phyloP scores from a whole-genome alignment of 2,797 vertebrate species.

The Alauda arvensis region DNA sequence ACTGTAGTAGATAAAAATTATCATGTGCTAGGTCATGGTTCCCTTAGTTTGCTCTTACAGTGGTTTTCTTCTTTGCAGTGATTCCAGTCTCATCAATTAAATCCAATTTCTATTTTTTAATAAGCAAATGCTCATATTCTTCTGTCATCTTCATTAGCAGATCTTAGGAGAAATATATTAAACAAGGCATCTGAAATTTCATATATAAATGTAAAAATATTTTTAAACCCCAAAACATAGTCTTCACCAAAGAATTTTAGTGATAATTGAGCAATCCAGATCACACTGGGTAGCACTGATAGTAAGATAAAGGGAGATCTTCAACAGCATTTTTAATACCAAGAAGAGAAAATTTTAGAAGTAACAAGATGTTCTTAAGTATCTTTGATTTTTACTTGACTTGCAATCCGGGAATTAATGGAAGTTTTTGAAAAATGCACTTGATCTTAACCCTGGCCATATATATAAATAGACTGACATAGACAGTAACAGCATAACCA shows the following conservation, averaged over 20 bases:
- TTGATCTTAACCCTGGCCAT: slow-evolving; percentile 67
- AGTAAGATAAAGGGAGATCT: slow-evolving; percentile 58
- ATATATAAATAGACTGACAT: slow-evolving; percentile 63
- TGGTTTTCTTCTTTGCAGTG: slow-evolving; percentile 24
- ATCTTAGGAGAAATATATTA: slow-evolving; percentile 42
- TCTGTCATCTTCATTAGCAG: slow-evolving; percentile 40
- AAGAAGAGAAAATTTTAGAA: slow-evolving; percentile 63
- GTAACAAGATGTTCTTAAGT: slow-evolving; percentile 58
- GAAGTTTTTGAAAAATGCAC: slow-evolving; percentile 51
- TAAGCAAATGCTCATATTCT: slow-evolving; percentile 15
- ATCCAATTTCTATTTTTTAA: not conserved
- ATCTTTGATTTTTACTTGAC: slow-evolving; percentile 71
- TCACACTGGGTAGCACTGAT: slow-evolving; percentile 53
- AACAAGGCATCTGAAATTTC: slow-evolving; percentile 44
- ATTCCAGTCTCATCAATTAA: not conserved
- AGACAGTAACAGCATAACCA: slow-evolving; percentile 17
- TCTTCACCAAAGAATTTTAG: slow-evolving; percentile 34
- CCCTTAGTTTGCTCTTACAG: slow-evolving; percentile 33
- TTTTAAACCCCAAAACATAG: not conserved
- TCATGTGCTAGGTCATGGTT: not conserved
- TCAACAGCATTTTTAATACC: slow-evolving; percentile 61
- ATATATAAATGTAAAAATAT: slow-evolving; percentile 9
- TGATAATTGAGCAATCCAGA: slow-evolving; percentile 48
- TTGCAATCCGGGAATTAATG: slow-evolving; percentile 70
- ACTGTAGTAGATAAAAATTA: slow-evolving; percentile 41